Evolutionary conservation across 2,797 vertebrate species (phyloP).

Genomic region (Danio tinwini): DNA sequence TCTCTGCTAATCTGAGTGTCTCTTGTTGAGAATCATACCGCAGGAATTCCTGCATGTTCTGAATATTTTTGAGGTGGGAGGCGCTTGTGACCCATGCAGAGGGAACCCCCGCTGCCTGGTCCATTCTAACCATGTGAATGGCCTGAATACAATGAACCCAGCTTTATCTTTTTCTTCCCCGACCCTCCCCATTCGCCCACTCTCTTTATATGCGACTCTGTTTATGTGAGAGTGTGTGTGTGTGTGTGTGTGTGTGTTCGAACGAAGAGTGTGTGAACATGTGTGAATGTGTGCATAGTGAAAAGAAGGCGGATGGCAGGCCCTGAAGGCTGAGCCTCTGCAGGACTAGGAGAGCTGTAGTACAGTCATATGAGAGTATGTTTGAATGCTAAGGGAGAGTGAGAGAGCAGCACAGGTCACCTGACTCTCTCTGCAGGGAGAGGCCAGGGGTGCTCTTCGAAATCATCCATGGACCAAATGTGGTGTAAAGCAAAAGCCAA

Average conservation of each 20-base stretch:
- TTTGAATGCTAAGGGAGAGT: slow-evolving; percentile 81
- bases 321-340: slow-evolving; percentile 89
- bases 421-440: slow-evolving; percentile 77
- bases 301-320: slow-evolving; percentile 85
- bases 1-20: slow-evolving; percentile 61
- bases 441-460: slow-evolving; percentile 79
- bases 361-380: slow-evolving; percentile 81
- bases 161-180: slow-evolving; percentile 83
- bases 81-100: slow-evolving; percentile 77
- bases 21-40: slow-evolving; percentile 72
- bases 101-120: slow-evolving; percentile 78
- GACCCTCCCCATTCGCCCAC: slow-evolving; percentile 56
- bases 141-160: slow-evolving; percentile 91
- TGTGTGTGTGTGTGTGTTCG: slow-evolving; percentile 61
- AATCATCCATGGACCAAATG: slow-evolving; percentile 80
- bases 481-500: slow-evolving; percentile 78
- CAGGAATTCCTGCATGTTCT: slow-evolving; percentile 80
- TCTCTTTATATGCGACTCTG: slow-evolving; percentile 48
- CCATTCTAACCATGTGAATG: slow-evolving; percentile 87
- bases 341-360: slow-evolving; percentile 79
- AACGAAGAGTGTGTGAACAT: slow-evolving; percentile 58
- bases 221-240: slow-evolving; percentile 60
- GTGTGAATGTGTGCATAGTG: slow-evolving; percentile 62
- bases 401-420: slow-evolving; percentile 89
- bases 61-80: slow-evolving; percentile 79